Conservation (phyloP, 2,797 vertebrate species). For the Melanotaenia maccullochi region DNA sequence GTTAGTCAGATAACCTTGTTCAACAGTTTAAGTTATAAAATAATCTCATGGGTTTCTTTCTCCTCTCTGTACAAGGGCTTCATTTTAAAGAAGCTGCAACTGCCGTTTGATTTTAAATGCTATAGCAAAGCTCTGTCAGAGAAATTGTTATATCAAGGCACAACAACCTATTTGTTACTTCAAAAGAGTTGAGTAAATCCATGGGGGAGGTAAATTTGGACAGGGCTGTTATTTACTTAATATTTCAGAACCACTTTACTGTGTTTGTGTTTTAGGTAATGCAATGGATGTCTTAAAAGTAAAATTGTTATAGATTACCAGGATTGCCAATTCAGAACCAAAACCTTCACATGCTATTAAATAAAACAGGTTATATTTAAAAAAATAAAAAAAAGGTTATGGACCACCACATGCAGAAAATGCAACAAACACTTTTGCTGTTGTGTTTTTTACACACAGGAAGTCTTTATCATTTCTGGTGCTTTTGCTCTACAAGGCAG, state of each 20-base stretch:
- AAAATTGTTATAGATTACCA: background rate
- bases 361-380: too few species aligned
- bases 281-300: background rate
- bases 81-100: background rate
- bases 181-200: too few species aligned
- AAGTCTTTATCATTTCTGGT: too few species aligned
- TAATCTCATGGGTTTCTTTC: background rate
- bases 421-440: too few species aligned
- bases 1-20: too few species aligned
- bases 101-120: background rate
- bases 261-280: background rate
- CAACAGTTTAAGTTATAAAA: background rate
- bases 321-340: background rate
- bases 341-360: background rate
- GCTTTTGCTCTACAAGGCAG: too few species aligned
- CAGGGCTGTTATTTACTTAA: background rate
- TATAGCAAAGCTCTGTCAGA: background rate
- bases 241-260: background rate
- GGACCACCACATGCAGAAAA: too few species aligned
- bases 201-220: background rate
- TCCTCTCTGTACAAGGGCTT: background rate
- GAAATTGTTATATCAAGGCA: too few species aligned
- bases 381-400: too few species aligned
- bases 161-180: too few species aligned
- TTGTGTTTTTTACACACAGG: too few species aligned